These are phyloP conservation scores for Motacilla tschutschensis DNA, from an alignment of 2,113 vertebrate genomes.

Conservation along the genomic window DNA sequence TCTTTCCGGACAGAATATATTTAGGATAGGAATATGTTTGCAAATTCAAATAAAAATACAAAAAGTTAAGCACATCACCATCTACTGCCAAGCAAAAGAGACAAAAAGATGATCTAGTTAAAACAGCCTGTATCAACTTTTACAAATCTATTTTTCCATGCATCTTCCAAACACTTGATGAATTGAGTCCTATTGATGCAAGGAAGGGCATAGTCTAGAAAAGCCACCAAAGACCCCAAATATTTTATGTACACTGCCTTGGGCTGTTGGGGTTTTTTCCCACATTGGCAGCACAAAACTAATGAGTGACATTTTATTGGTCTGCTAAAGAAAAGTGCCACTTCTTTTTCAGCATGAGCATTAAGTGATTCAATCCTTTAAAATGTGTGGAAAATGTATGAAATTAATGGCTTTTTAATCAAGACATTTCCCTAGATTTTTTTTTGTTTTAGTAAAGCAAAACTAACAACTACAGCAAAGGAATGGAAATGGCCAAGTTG, in stretches of 20 bases:
- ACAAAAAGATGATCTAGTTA: not conserved
- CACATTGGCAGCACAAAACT: not conserved
- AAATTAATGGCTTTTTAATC: not conserved
- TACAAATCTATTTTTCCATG: not conserved
- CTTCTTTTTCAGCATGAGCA: not conserved
- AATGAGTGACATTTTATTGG: not conserved
- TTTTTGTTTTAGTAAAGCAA: not conserved
- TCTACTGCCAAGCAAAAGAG: not conserved
- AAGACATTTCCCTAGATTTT: not conserved
- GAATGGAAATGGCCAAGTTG: not conserved
- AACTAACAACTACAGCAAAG: not conserved
- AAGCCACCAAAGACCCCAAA: not conserved
- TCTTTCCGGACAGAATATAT: not conserved
- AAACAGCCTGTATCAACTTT: not conserved
- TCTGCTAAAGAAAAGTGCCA: not conserved
- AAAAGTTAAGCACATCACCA: not conserved
- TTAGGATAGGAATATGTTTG: not conserved
- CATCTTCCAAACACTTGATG: not conserved
- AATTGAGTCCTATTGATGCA: not conserved
- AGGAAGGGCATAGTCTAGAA: not conserved
- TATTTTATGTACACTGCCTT: not conserved
- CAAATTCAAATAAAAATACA: not conserved
- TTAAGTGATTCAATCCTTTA: not conserved
- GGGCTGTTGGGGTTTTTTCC: rapidly evolving
- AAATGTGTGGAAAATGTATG: not conserved